Conservation (phyloP, 2,113 vertebrate genomes). For the Phocoena phocoena region DNA sequence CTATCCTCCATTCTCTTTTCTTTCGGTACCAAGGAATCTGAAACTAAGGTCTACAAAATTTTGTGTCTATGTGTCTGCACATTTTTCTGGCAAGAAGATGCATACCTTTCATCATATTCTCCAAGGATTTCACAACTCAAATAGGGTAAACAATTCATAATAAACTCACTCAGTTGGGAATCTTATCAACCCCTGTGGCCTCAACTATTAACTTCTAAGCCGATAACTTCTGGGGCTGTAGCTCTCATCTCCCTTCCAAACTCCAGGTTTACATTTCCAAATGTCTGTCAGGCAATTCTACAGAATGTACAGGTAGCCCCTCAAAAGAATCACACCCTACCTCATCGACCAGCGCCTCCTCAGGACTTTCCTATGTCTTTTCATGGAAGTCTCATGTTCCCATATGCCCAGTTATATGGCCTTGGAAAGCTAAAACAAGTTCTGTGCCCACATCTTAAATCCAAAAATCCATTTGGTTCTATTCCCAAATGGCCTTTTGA, state of each 20-base stretch:
- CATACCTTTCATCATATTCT: not conserved
- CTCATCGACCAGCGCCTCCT: not conserved
- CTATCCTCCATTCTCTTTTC: not conserved
- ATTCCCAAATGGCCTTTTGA: not conserved
- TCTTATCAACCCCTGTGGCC: not conserved
- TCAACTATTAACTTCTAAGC: not conserved
- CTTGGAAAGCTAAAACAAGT: not conserved
- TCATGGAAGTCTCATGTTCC: not conserved
- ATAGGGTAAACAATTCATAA: not conserved
- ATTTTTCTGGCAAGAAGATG: not conserved
- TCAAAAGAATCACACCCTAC: not conserved
- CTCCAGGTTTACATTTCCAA: not conserved
- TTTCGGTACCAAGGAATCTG: not conserved
- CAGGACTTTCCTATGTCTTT: not conserved
- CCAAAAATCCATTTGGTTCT: not conserved
- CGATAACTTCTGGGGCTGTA: not conserved
- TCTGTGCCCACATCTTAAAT: not conserved
- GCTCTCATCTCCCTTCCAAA: not conserved
- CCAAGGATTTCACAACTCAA: not conserved
- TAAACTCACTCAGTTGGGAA: not conserved
- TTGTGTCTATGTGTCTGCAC: not conserved
- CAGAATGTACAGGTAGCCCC: accelerated
- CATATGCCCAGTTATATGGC: not conserved
- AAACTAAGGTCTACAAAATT: not conserved
- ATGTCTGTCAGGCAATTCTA: not conserved